Evolutionary conservation across 1,140 invertebrate genomes (phyloP), one percentile per base, ranked within the genome.

Genomic region (Nymphalis io): DNA sequence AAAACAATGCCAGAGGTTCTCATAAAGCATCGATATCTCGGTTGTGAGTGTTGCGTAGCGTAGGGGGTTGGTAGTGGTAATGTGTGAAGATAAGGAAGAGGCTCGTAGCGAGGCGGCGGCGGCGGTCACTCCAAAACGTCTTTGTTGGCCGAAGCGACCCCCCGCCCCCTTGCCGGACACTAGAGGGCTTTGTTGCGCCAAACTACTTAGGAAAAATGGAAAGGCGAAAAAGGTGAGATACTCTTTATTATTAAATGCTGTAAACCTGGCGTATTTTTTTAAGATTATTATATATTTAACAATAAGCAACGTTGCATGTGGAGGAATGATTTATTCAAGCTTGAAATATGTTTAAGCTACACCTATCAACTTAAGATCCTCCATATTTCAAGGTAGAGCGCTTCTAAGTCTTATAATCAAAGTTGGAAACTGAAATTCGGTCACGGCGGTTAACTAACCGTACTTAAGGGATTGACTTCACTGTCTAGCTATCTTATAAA

Each of bases 31-130:
- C 82, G 85, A 78, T 90, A 90, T 89, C 82, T 86, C 72, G 81
- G 83, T 84, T 84, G 83, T 87, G 83, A 84, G 82, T 85, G 79
- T 81, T 77, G 80, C 75, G 78, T 84, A 81, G 75, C 66, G 68
- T 79, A 77, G 70, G 73, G 78, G 73, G 67, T 77, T 60, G 77
- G 51, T 57, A 57, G 62, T 67, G 74, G 79, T 81, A 78, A 91
- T 91, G 89, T 88, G 87, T 71, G 89, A 90, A 81, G 85, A 91
- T 83, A 91, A 90, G 80, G 89, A 90, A 70, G 89, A 91, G 76
- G 80, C 73, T 39, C 72, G 87, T 16, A 85, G 87, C 60, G 86
- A 87, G 78, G 88, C 85, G 73, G 85, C 75, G 78, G 79, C 75
- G 65, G 79, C 77, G 78, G 75, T 70, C 59, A 88, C 78, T 74